These are phyloP conservation scores for Tethya wilhelma DNA, from an alignment of 37 sponge, comb jelly and placozoan genomes.

Conservation along the genomic window DNA sequence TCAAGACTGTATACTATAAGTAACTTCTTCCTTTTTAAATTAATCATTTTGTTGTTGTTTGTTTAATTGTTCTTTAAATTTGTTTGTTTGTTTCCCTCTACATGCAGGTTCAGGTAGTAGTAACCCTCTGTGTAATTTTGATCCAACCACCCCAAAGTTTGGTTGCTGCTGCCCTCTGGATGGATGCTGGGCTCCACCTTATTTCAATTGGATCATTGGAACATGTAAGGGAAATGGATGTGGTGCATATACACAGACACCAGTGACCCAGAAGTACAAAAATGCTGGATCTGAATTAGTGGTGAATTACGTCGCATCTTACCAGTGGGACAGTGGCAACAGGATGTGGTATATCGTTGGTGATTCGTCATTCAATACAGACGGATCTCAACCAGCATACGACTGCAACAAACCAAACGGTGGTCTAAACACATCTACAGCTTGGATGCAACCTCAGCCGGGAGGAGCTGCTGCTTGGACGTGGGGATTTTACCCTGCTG, in stretches of 20 bases:
- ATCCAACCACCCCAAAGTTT: slow-evolving; percentile 3
- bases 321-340: slow-evolving; percentile 25
- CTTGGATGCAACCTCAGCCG: slow-evolving; percentile 54
- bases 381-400: slow-evolving; percentile 41
- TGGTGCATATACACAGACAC: slow-evolving; percentile 10
- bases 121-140: slow-evolving; percentile 44
- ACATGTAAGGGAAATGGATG: slow-evolving; percentile 34
- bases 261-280: slow-evolving; percentile 22
- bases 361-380: slow-evolving; percentile 58
- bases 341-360: slow-evolving; percentile 6
- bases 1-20: too few relatives aligned
- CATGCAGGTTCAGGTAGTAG: too few relatives aligned
- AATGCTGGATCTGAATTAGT: slow-evolving; percentile 23
- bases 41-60: too few relatives aligned
- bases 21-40: too few relatives aligned
- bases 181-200: slow-evolving; percentile 54
- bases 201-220: slow-evolving; percentile 58
- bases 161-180: slow-evolving; percentile 53
- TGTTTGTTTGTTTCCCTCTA: too few relatives aligned
- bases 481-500: slow-evolving; percentile 50
- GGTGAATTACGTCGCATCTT: slow-evolving; percentile 47
- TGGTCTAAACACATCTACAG: neutral
- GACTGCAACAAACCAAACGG: slow-evolving; percentile 35
- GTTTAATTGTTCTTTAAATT: too few relatives aligned
- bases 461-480: slow-evolving; percentile 52